Evolutionary conservation across 2,888 invertebrate species (phyloP).

Genomic region (Thymelicus sylvestris): DNA sequence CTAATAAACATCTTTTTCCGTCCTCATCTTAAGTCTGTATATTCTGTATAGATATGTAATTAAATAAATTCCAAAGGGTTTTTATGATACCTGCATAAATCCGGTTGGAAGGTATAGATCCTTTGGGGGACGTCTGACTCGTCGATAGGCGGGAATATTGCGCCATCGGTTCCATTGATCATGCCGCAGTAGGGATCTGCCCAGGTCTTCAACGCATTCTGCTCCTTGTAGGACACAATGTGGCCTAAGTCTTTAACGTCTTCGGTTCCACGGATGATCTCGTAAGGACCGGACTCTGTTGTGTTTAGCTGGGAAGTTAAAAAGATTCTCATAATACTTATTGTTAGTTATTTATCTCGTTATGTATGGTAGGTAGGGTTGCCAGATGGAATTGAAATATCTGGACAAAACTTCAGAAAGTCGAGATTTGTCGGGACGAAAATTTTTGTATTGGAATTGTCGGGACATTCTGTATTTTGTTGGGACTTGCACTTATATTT

Average conservation of each 20-base stretch:
- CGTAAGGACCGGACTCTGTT: constrained; percentile 81
- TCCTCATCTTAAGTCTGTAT: too few relatives aligned
- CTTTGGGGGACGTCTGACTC: constrained; percentile 59
- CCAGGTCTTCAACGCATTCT: constrained; percentile 63
- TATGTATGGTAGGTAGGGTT: too few relatives aligned
- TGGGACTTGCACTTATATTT: too few relatives aligned
- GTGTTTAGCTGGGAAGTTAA: constrained; percentile 74
- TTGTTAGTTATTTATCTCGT: too few relatives aligned
- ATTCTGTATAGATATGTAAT: too few relatives aligned
- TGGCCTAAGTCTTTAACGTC: constrained; percentile 77
- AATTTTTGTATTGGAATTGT: too few relatives aligned
- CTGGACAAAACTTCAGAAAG: too few relatives aligned
- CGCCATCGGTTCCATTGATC: constrained; percentile 83
- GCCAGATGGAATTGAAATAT: too few relatives aligned
- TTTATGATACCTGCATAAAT: constrained; percentile 81
- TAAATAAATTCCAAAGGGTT: too few relatives aligned
- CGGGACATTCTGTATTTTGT: too few relatives aligned
- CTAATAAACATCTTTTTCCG: too few relatives aligned
- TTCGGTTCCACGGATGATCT: constrained; percentile 80
- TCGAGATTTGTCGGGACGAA: too few relatives aligned
- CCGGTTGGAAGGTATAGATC: constrained; percentile 80
- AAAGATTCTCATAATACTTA: background rate
- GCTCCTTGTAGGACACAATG: constrained; percentile 74
- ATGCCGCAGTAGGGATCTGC: constrained; percentile 76
- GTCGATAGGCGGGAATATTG: constrained; percentile 81